phyloP scores from a whole-genome alignment of 2,888 invertebrate species.

The Tiliacea citrago region DNA sequence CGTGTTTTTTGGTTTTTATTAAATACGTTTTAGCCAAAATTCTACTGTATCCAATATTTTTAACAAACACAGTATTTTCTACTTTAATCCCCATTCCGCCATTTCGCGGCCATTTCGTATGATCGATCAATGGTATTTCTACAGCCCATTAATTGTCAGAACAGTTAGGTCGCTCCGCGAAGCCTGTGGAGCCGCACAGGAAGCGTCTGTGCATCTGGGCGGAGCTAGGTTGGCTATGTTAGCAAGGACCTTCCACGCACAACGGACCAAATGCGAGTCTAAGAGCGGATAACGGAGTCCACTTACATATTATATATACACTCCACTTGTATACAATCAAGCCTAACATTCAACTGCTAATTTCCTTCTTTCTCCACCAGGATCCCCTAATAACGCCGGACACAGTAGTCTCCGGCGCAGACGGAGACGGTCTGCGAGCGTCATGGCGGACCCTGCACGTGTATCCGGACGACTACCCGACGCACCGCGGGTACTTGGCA shows the following conservation, averaged over 20 bases:
- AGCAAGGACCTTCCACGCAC: too few relatives aligned
- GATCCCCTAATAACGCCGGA: conserved; percentile 84
- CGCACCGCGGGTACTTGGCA: conserved; percentile 84
- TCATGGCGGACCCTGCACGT: conserved; percentile 87
- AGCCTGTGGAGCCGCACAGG: too few relatives aligned
- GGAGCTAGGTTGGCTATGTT: too few relatives aligned
- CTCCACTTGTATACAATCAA: not conserved
- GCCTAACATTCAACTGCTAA: not conserved
- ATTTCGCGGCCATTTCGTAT: too few relatives aligned
- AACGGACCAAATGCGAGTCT: too few relatives aligned
- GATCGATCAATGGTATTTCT: too few relatives aligned
- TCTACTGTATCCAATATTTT: not conserved
- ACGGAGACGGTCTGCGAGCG: conserved; percentile 84
- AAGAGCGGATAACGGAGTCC: too few relatives aligned
- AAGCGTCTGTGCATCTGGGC: too few relatives aligned
- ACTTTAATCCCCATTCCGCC: not conserved
- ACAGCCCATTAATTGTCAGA: too few relatives aligned
- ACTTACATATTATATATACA: too few relatives aligned
- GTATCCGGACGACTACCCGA: conserved; percentile 84
- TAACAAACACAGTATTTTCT: not conserved
- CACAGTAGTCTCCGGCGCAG: conserved; percentile 85
- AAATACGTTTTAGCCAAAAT: not conserved
- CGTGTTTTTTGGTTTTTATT: too few relatives aligned
- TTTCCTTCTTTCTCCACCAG: conserved; percentile 66
- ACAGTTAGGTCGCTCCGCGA: too few relatives aligned